phyloP scores from a whole-genome alignment of 1,140 invertebrate genomes.

The Platorchestia sp. region DNA sequence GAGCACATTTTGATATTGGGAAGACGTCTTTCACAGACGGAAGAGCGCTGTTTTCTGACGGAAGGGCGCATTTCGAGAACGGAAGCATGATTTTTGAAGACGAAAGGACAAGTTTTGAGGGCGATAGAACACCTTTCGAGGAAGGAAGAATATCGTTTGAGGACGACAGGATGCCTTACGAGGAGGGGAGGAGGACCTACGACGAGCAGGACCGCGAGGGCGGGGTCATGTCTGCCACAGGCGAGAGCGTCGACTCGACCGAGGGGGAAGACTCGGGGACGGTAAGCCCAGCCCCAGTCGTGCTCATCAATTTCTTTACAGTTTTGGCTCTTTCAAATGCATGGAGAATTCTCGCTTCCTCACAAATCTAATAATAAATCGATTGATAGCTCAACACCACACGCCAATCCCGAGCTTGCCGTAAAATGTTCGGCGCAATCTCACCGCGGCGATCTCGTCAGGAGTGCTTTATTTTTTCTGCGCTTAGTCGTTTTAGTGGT shows the following conservation, averaged over 20 bases:
- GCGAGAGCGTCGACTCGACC: constrained; percentile 8
- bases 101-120: neutral
- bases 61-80: neutral
- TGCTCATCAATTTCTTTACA: neutral
- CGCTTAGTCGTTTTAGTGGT: neutral
- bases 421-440: neutral
- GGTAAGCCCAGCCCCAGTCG: neutral
- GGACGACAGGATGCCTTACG: neutral
- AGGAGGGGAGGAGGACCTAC: neutral
- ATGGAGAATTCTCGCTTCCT: neutral
- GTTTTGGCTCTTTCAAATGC: constrained; percentile 39
- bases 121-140: neutral
- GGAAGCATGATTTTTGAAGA: neutral
- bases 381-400: constrained; percentile 23
- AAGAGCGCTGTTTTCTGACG: neutral
- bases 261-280: neutral
- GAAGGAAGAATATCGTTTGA: neutral
- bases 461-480: neutral
- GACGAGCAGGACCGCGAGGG: neutral
- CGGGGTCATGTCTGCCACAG: neutral
- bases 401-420: neutral
- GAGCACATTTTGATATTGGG: no score
- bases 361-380: constrained; percentile 39
- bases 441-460: neutral
- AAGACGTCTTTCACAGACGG: neutral